Conservation (phyloP, 2,113 vertebrate species). For the Willisornis vidua region DNA sequence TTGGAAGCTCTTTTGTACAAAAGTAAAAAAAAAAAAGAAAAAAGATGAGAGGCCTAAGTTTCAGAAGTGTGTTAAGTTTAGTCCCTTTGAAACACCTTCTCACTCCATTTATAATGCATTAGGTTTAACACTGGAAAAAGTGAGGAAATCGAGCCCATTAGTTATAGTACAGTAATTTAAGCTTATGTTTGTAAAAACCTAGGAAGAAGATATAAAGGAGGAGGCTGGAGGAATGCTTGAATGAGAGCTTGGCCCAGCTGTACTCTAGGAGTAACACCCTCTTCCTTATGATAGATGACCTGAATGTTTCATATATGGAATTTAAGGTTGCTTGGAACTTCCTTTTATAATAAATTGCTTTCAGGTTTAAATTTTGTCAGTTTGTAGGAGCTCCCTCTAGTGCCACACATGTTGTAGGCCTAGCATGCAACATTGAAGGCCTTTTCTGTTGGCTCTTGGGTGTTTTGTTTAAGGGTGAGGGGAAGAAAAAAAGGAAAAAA, state of each 20-base stretch:
- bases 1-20: rapidly evolving
- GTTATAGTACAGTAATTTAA: not conserved
- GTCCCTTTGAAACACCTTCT: not conserved
- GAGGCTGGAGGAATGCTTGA: not conserved
- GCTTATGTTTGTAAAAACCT: not conserved
- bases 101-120: not conserved
- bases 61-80: not conserved
- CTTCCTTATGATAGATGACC: not conserved
- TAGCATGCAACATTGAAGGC: not conserved
- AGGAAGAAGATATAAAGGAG: not conserved
- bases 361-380: not conserved
- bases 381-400: not conserved
- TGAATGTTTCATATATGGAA: not conserved
- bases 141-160: not conserved
- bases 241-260: not conserved
- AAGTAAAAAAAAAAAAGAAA: not conserved
- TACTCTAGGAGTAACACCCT: not conserved
- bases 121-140: not conserved
- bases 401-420: not conserved
- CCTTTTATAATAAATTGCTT: not conserved
- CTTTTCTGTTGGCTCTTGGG: not conserved
- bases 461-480: not conserved
- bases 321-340: not conserved
- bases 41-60: not conserved
- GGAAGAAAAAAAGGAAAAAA: not conserved